phyloP scores from a whole-genome alignment of 2,888 invertebrate genomes.

The Scaptomyza reducta region DNA sequence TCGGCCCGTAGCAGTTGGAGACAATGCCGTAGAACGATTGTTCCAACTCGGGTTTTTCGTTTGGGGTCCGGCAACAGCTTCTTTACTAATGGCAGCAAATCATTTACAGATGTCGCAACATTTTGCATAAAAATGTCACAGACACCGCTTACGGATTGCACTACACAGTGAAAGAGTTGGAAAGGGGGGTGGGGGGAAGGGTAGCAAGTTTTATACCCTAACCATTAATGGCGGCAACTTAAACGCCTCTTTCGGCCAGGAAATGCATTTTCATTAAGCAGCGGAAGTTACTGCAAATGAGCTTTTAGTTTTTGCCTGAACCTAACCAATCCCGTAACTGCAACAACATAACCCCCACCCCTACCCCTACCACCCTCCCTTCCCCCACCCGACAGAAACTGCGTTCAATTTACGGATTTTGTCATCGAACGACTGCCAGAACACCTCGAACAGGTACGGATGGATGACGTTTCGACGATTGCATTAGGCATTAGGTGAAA shows the following conservation, averaged over 20 bases:
- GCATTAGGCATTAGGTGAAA: too few species aligned
- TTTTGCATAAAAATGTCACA: conserved; percentile 73
- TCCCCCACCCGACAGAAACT: too few species aligned
- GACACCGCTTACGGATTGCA: conserved; percentile 27
- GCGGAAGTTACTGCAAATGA: conserved; percentile 83
- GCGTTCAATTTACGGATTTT: too few species aligned
- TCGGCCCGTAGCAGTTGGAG: not conserved
- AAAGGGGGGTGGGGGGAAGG: not conserved
- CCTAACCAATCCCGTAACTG: too few species aligned
- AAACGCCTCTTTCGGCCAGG: conserved; percentile 76
- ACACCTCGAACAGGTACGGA: too few species aligned
- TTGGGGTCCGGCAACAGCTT: too few species aligned
- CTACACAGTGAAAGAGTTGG: not conserved
- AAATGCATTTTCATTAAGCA: conserved; percentile 83
- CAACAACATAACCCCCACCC: too few species aligned
- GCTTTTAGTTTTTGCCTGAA: conserved; percentile 84
- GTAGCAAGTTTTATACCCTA: not conserved
- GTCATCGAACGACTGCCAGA: too few species aligned
- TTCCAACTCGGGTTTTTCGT: not conserved
- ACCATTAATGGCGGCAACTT: conserved; percentile 45
- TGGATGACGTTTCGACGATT: too few species aligned
- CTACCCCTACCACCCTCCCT: too few species aligned
- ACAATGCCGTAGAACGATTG: conserved; percentile 3
- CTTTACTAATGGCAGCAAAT: conserved; percentile 72
- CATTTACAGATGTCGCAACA: conserved; percentile 78